Evolutionary conservation across 2,888 invertebrate species (phyloP).

Genomic region (Perizoma flavofasciatum): DNA sequence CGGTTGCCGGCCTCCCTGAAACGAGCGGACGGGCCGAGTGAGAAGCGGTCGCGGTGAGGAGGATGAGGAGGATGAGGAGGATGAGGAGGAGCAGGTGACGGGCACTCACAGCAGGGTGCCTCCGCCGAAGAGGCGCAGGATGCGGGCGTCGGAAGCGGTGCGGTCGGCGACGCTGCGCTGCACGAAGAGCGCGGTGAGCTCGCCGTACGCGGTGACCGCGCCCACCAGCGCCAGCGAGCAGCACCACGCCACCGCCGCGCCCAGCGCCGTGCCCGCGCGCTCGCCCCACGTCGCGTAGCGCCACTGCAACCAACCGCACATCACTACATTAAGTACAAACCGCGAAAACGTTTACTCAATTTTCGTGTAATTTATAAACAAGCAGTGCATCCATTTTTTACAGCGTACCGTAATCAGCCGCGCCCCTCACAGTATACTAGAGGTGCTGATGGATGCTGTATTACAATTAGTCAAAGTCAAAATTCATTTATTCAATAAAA

Average conservation of each 20-base stretch:
- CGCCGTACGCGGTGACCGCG: constrained; percentile 85
- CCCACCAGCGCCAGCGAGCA: constrained; percentile 72
- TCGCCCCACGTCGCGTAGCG: constrained; percentile 67
- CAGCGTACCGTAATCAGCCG: background rate
- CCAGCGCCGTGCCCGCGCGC: constrained; percentile 49
- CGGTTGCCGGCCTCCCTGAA: too few species aligned
- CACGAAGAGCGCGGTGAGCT: constrained; percentile 85
- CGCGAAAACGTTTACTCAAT: too few species aligned
- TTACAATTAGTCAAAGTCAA: too few species aligned
- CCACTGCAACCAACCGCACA: constrained; percentile 57
- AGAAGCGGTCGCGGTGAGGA: too few species aligned
- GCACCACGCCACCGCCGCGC: constrained; percentile 51
- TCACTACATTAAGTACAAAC: background rate
- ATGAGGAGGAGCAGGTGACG: too few species aligned
- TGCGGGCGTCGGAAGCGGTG: constrained; percentile 64
- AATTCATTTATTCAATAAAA: too few species aligned
- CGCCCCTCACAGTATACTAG: background rate
- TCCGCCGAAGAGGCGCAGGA: constrained; percentile 79
- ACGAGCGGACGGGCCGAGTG: too few species aligned
- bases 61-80: too few species aligned
- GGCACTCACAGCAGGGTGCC: constrained; percentile 77
- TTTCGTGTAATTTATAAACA: too few species aligned
- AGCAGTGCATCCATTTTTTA: too few species aligned
- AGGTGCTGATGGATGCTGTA: too few species aligned
- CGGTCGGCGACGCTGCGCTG: constrained; percentile 68